Conservation (phyloP, 2,888 invertebrate genomes). For the Andrena minutula region DNA sequence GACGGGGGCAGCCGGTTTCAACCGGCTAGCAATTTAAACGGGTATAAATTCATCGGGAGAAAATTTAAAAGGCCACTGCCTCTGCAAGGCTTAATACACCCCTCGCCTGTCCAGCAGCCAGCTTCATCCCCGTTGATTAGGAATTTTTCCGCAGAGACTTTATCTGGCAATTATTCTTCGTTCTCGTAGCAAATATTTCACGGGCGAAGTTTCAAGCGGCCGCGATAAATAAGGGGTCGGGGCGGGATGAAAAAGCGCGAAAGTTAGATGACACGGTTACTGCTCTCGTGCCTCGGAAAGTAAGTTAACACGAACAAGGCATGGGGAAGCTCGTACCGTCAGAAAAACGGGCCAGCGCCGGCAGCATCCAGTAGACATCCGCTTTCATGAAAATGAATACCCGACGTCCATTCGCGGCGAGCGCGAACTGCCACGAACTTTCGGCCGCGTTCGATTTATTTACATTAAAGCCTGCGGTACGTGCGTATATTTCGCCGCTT, state of each 20-base stretch:
- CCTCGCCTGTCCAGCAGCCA: background rate
- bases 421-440: conserved; percentile 38
- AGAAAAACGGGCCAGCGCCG: conserved; percentile 48
- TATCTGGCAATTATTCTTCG: conserved; percentile 56
- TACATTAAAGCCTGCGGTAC: conserved; percentile 35
- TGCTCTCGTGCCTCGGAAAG: conserved; percentile 43
- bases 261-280: conserved; percentile 61
- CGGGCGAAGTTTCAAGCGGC: conserved; percentile 41
- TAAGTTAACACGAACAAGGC: conserved; percentile 52
- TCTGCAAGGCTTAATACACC: conserved; percentile 15
- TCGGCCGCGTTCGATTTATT: conserved; percentile 57
- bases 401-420: conserved; percentile 43
- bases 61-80: conserved; percentile 3
- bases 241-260: conserved; percentile 55
- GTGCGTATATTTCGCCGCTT: conserved; percentile 47
- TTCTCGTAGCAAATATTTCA: conserved; percentile 44
- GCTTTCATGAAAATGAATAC: conserved; percentile 66
- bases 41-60: conserved; percentile 20
- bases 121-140: conserved; percentile 47
- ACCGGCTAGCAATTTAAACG: conserved; percentile 1
- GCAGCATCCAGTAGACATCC: conserved; percentile 38
- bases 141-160: conserved; percentile 31
- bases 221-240: conserved; percentile 46
- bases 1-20: background rate
- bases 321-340: conserved; percentile 3